Evolutionary conservation across 1,140 invertebrate genomes (phyloP), one percentile per base, ranked within the genome.

Genomic region (Varroa destructor): DNA sequence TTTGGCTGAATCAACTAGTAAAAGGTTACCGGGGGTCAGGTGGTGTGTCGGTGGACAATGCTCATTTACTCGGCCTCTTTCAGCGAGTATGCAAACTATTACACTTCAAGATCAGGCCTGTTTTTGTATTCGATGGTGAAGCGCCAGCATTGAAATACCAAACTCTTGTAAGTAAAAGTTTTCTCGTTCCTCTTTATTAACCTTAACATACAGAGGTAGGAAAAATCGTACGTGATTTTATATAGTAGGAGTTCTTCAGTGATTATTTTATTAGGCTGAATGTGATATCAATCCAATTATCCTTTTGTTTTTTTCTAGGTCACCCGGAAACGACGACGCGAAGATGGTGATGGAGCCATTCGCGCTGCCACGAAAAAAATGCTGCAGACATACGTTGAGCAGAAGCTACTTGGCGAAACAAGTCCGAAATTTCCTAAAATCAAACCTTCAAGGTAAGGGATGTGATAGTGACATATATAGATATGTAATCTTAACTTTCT

Each of bases 101-200:
- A 1, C 96, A 89, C 79, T 99, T 92, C 78, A 87, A 88, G 78
- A 93, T 99, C 71, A 93, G 92, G 77, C 97, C 97, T 14, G 86
- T 99, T 1, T 99, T 99, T 84, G 92, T 99, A n/a, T 99, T 99
- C 83, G 96, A 99, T 85, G 96, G 96, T 42, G 88, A 87, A 71
- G 89, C 92, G 71, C 93, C 94, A 51, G 82, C 84, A 73, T 84
- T 97, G 10, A 97, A 97, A 80, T 88, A 86, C 77, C 88, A 93
- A 82, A 96, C 94, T 56, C 87, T 97, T 81, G 92, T 93, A 83
- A 86, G 54, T 57, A 70, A 71, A 25, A 25, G 25, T 25, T 25
- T 25, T 25, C 25, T 25, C 25, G 25, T 25, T 25, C 25, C 25
- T 25, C 25, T 25, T 25, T 25, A 25, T 25, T 25, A 25, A 25